A percentile compares a stretch with the other conserved stretches of the same genome.
Evolutionary conservation across 1,140 invertebrate genomes (phyloP).

Genomic region (Plectrocnemia conspersa): DNA sequence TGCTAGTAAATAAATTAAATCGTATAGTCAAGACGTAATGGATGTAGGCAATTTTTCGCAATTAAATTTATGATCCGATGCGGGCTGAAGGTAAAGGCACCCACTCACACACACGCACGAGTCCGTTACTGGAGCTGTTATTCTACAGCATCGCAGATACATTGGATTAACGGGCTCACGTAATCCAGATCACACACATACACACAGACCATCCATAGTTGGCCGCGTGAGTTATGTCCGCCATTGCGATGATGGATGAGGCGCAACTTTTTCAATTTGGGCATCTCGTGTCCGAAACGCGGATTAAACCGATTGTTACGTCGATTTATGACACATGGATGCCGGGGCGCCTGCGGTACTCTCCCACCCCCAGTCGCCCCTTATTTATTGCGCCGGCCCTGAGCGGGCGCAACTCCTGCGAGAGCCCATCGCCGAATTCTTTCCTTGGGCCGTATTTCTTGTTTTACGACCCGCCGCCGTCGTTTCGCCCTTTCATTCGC

Average conservation of each 20-base stretch:
- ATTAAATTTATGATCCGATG: too few species aligned
- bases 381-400: conserved; percentile 12
- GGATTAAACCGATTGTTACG: conserved; percentile 9
- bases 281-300: neutral
- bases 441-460: conserved; percentile 13
- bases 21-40: too few species aligned
- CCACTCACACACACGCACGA: too few species aligned
- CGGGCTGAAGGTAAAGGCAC: too few species aligned
- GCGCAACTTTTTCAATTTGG: conserved; percentile 7
- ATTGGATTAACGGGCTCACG: too few species aligned
- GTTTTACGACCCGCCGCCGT: conserved; percentile 13
- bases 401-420: neutral
- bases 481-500: conserved; percentile 2
- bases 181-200: too few species aligned
- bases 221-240: neutral
- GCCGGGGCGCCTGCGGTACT: neutral
- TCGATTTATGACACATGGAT: conserved; percentile 16
- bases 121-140: too few species aligned
- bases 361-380: neutral
- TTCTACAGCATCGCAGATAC: too few species aligned
- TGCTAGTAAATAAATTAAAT: too few species aligned
- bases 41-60: too few species aligned
- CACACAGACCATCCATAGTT: too few species aligned
- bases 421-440: conserved; percentile 14
- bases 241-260: conserved; percentile 7